Evolutionary conservation across 1,140 invertebrate species (phyloP).

Genomic region (Plectrocnemia conspersa): DNA sequence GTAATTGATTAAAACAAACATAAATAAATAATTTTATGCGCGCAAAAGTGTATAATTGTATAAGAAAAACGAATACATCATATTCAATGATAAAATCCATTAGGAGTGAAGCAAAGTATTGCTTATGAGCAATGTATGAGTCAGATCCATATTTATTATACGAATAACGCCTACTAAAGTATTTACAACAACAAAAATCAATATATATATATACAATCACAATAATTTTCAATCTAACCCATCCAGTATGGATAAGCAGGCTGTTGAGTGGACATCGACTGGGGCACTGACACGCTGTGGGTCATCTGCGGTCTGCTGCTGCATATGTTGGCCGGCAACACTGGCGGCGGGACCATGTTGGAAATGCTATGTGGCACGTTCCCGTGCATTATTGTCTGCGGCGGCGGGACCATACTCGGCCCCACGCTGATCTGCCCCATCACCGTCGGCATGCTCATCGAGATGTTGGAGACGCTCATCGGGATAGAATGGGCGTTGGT

Average conservation of each 20-base stretch:
- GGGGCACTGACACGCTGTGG: constrained; percentile 2
- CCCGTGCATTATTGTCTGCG: constrained; percentile 8
- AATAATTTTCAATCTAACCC: too few species aligned
- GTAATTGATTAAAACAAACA: too few species aligned
- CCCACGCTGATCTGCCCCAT: constrained; percentile 29
- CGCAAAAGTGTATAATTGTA: too few species aligned
- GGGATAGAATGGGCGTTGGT: constrained; percentile 18
- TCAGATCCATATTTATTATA: too few species aligned
- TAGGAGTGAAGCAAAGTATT: too few species aligned
- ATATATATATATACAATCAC: too few species aligned
- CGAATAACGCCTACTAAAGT: too few species aligned
- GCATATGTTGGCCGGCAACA: constrained; percentile 8
- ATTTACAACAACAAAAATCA: too few species aligned
- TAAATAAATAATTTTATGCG: too few species aligned
- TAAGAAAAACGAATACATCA: too few species aligned
- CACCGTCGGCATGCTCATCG: constrained; percentile 27
- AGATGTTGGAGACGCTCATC: constrained; percentile 19
- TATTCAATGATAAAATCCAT: too few species aligned
- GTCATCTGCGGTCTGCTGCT: constrained; percentile 12
- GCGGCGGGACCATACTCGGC: constrained; percentile 24
- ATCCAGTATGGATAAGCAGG: constrained; percentile 31
- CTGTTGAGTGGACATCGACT: constrained; percentile 21
- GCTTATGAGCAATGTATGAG: too few species aligned
- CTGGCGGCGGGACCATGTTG: constrained; percentile 21
- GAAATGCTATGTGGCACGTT: constrained; percentile 16